Conservation (phyloP, 2,797 vertebrate genomes). For the Neosalanx taihuensis region DNA sequence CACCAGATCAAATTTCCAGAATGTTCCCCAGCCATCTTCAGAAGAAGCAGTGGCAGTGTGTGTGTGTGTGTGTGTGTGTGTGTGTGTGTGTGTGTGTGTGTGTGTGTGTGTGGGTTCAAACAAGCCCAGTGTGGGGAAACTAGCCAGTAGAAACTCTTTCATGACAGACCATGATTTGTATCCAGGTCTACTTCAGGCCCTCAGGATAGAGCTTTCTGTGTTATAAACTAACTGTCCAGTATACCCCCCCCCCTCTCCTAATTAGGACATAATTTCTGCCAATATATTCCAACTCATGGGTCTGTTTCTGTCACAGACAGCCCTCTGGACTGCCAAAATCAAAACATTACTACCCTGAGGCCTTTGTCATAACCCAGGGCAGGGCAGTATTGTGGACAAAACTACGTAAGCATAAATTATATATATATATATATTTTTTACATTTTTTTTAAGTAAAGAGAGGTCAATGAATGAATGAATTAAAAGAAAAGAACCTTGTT, state of each 20-base stretch:
- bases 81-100: too few relatives aligned
- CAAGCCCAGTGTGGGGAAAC: slow-evolving; percentile 38
- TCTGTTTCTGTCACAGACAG: slow-evolving; percentile 9
- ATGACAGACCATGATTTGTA: slow-evolving; percentile 54
- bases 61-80: too few relatives aligned
- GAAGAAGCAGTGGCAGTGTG: not conserved
- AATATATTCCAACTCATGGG: slow-evolving; percentile 21
- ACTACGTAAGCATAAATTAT: slow-evolving; percentile 6
- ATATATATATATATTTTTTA: too few relatives aligned
- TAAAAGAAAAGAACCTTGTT: not conserved
- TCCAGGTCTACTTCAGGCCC: slow-evolving; percentile 40
- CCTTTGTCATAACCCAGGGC: slow-evolving; percentile 2
- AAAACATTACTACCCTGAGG: slow-evolving; percentile 10
- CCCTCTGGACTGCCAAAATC: not conserved
- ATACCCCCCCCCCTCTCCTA: slow-evolving; percentile 37
- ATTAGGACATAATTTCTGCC: slow-evolving; percentile 40
- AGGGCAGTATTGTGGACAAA: slow-evolving; percentile 13
- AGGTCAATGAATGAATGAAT: slow-evolving; percentile 4
- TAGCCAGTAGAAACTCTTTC: slow-evolving; percentile 41
- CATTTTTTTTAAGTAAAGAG: not conserved
- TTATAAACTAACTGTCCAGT: slow-evolving; percentile 39
- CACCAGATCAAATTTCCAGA: slow-evolving; percentile 18
- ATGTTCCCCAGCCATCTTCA: too few relatives aligned
- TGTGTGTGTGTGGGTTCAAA: not conserved
- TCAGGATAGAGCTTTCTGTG: slow-evolving; percentile 36